Evolutionary conservation across 2,797 vertebrate genomes (phyloP).

Genomic region (Phoebastria nigripes): DNA sequence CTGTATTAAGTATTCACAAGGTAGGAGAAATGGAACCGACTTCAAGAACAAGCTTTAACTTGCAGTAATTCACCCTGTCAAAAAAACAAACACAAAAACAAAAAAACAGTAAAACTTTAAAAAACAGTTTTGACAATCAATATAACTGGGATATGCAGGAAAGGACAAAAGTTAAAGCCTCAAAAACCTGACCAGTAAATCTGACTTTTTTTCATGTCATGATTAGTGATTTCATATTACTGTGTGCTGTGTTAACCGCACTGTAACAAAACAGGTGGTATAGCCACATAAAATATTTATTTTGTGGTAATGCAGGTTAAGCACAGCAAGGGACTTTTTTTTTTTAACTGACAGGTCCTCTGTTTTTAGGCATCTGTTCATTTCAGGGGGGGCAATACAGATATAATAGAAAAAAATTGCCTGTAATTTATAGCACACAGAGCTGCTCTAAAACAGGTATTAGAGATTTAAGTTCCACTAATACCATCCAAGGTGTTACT

Average conservation of each 20-base stretch:
- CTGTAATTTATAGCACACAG: background rate
- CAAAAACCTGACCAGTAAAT: background rate
- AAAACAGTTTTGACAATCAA: constrained; percentile 1
- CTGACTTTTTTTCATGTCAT: background rate
- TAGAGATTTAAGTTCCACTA: background rate
- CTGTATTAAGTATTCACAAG: constrained; percentile 56
- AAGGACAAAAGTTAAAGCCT: constrained; percentile 31
- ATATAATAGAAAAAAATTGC: background rate
- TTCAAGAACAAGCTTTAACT: constrained; percentile 61
- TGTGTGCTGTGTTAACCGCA: background rate
- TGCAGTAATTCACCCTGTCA: constrained; percentile 58
- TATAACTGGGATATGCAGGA: constrained; percentile 18
- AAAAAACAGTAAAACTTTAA: constrained; percentile 12
- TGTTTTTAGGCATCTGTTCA: background rate
- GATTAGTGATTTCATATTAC: background rate
- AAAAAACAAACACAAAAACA: constrained; percentile 1
- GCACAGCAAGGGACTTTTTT: background rate
- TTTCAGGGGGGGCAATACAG: background rate
- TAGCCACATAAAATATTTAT: background rate
- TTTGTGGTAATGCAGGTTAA: background rate
- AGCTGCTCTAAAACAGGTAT: constrained; percentile 11
- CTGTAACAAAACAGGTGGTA: background rate
- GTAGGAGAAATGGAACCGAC: constrained; percentile 50
- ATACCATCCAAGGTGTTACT: constrained; percentile 20
- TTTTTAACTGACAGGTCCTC: background rate